Evolutionary conservation across 2,888 invertebrate species (phyloP).

Genomic region (Bombylius discolor): DNA sequence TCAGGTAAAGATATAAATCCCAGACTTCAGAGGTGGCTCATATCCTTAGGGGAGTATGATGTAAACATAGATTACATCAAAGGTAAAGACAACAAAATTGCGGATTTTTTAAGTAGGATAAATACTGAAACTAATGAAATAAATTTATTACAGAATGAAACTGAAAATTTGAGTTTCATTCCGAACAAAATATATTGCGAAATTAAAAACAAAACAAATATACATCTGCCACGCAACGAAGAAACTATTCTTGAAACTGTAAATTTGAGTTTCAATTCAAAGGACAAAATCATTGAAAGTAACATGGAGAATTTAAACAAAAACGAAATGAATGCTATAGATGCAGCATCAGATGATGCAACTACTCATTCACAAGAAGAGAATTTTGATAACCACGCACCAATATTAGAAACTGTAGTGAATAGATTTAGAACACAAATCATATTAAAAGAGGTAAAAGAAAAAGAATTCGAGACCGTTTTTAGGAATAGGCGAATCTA

Average conservation of each 20-base stretch:
- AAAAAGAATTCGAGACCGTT: not conserved
- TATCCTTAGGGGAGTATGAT: too few species aligned
- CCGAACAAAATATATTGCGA: too few species aligned
- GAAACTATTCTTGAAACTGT: too few species aligned
- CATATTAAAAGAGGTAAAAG: not conserved
- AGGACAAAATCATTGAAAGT: not conserved
- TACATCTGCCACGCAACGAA: too few species aligned
- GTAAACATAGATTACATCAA: too few species aligned
- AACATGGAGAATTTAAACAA: not conserved
- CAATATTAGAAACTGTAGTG: not conserved
- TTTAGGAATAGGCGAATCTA: not conserved
- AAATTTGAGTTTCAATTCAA: too few species aligned
- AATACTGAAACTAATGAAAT: not conserved
- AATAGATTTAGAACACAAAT: not conserved
- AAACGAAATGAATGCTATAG: not conserved
- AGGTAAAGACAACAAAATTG: not conserved
- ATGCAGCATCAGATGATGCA: not conserved
- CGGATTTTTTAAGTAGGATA: not conserved
- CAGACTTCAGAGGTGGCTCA: too few species aligned
- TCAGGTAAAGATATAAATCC: too few species aligned
- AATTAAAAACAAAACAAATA: too few species aligned
- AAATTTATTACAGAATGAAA: not conserved
- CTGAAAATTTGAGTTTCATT: too few species aligned
- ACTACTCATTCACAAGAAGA: not conserved
- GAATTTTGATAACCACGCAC: not conserved